Evolutionary conservation across 23 tunicate genomes (phyloP).

Genomic region (Halocynthia aurantium): DNA sequence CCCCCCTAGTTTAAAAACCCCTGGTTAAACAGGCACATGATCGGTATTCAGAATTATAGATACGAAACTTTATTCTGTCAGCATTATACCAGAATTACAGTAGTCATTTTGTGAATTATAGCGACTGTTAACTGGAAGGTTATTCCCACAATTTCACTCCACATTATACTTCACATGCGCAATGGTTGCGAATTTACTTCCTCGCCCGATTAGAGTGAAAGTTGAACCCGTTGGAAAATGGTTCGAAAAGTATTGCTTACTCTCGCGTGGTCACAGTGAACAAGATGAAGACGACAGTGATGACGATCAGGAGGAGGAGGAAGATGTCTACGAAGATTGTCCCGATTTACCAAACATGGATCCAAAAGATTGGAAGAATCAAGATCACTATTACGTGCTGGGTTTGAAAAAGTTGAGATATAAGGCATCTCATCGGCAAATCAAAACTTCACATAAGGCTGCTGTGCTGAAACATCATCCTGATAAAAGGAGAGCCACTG

Average conservation of each 20-base stretch:
- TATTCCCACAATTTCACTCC: too few species aligned
- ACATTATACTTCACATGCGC: too few species aligned
- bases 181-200: not conserved
- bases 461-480: constrained; percentile 88
- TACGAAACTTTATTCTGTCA: too few species aligned
- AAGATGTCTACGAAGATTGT: constrained; percentile 7
- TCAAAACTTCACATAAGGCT: constrained; percentile 72
- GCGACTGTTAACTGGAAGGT: too few species aligned
- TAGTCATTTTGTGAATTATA: too few species aligned
- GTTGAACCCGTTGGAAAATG: constrained; percentile 28
- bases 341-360: constrained; percentile 41
- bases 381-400: constrained; percentile 90
- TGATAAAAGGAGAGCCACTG: constrained; percentile 75
- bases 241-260: constrained; percentile 9
- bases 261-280: not conserved
- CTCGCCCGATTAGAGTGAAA: not conserved
- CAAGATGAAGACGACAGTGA: constrained; percentile 9
- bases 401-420: constrained; percentile 61
- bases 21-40: too few species aligned
- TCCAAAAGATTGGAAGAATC: constrained; percentile 92
- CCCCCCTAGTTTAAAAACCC: too few species aligned
- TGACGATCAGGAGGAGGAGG: constrained; percentile 14
- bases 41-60: too few species aligned
- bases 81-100: too few species aligned
- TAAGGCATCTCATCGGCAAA: constrained; percentile 73